Conservation (phyloP, 2,797 vertebrate species). For the Pantherophis vulpinus region DNA sequence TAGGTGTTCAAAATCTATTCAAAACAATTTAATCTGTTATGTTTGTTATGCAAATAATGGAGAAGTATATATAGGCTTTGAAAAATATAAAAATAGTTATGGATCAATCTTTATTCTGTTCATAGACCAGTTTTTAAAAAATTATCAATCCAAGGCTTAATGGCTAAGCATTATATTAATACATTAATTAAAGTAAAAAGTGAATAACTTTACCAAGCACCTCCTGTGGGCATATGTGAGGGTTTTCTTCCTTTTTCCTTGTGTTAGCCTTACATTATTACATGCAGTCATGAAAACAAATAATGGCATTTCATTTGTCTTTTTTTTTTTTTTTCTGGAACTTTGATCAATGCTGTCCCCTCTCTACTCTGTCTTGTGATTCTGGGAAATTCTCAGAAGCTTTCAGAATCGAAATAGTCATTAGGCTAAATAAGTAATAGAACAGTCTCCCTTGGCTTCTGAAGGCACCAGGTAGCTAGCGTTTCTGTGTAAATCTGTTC, state of each 20-base stretch:
- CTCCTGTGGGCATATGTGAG: not conserved
- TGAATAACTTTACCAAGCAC: not conserved
- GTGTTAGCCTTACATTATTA: not conserved
- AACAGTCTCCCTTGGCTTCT: not conserved
- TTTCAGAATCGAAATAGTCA: not conserved
- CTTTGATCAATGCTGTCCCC: not conserved
- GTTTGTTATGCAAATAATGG: slow-evolving; percentile 13
- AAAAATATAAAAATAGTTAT: not conserved
- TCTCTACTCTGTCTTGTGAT: not conserved
- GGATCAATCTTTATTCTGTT: not conserved
- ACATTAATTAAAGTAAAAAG: not conserved
- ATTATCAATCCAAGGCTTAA: slow-evolving; percentile 3
- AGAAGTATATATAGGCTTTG: not conserved
- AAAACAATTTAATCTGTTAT: not conserved
- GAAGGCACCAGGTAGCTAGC: not conserved
- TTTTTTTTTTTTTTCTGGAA: not conserved
- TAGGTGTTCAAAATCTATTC: slow-evolving; percentile 62
- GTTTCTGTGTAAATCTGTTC: not conserved
- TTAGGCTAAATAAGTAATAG: not conserved
- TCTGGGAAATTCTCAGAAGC: not conserved
- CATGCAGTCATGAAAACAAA: not conserved
- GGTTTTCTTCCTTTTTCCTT: not conserved
- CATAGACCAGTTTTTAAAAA: slow-evolving; percentile 6
- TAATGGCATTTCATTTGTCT: not conserved
- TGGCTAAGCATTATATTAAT: not conserved